These are phyloP conservation scores for Grallaria varia DNA, from an alignment of 2,113 vertebrate genomes.

Conservation along the genomic window DNA sequence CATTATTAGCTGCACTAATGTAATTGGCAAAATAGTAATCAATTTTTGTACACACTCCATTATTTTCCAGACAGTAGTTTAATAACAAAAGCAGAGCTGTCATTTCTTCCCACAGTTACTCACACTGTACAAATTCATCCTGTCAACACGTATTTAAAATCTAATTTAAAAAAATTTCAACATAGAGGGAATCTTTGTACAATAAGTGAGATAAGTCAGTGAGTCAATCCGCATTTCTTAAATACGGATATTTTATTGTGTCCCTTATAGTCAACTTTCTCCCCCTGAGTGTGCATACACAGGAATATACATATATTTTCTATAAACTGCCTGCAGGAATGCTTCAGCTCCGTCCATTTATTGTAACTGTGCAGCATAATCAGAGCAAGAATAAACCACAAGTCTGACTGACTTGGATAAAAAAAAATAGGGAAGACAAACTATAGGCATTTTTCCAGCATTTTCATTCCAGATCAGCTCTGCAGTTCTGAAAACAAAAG, in stretches of 20 bases:
- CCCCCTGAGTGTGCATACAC: neutral
- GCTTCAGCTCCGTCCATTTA: neutral
- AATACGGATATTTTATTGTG: neutral
- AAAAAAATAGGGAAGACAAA: neutral
- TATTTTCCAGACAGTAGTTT: conserved; percentile 74
- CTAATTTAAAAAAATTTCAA: conserved; percentile 65
- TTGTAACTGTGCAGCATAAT: neutral
- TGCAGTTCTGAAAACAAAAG: conserved; percentile 1
- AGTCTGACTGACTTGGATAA: neutral
- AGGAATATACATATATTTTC: neutral
- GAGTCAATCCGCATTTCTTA: conserved; percentile 45
- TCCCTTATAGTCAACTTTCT: neutral
- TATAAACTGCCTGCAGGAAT: neutral
- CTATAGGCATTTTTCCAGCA: neutral
- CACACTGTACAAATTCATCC: conserved; percentile 63
- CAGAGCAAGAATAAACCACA: conserved; percentile 22
- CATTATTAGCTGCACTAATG: conserved; percentile 69
- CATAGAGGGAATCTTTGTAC: conserved; percentile 46
- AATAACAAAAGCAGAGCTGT: conserved; percentile 74
- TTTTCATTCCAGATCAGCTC: conserved; percentile 18
- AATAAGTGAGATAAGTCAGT: conserved; percentile 48
- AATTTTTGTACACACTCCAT: conserved; percentile 64
- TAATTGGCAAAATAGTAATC: conserved; percentile 75
- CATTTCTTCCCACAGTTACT: conserved; percentile 64
- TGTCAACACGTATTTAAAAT: conserved; percentile 78